These are phyloP conservation scores for Lathamus discolor DNA, from an alignment of 2,113 vertebrate species.

Conservation along the genomic window DNA sequence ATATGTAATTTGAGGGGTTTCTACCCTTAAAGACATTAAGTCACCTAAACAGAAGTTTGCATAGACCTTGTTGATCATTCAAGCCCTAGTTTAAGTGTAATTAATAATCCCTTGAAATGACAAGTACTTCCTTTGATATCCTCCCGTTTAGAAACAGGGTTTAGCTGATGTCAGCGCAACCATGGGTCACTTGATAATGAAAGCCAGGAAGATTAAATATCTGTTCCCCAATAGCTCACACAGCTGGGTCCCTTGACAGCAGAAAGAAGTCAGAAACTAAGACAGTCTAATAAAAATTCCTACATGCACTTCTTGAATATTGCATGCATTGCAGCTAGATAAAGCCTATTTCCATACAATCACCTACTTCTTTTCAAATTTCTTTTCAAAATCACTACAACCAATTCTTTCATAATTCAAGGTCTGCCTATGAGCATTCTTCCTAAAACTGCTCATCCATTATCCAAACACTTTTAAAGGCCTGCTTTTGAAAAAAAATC, in stretches of 20 bases:
- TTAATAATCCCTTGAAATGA: background rate
- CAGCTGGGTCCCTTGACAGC: background rate
- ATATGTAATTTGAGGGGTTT: background rate
- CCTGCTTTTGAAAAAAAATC: background rate
- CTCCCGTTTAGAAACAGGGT: background rate
- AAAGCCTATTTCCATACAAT: conserved; percentile 38
- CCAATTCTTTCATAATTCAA: conserved; percentile 13
- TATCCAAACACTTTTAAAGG: conserved; percentile 8
- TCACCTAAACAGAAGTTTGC: background rate
- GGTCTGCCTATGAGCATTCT: background rate
- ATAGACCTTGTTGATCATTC: background rate
- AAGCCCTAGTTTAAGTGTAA: background rate
- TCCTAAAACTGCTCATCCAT: background rate
- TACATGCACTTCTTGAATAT: background rate
- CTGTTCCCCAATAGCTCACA: background rate
- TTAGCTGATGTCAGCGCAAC: background rate
- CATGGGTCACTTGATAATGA: background rate
- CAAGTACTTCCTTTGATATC: background rate
- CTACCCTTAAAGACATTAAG: background rate
- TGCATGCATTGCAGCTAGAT: conserved; percentile 14
- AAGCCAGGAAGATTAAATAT: background rate
- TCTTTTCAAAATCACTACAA: conserved; percentile 31
- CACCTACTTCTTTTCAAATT: background rate
- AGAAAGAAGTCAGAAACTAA: background rate
- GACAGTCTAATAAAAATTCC: conserved; percentile 37